Percentiles rank a stretch among this genome's conserved stretches.
Conservation (phyloP, 2,113 vertebrate genomes). For the Nibea coibor region DNA sequence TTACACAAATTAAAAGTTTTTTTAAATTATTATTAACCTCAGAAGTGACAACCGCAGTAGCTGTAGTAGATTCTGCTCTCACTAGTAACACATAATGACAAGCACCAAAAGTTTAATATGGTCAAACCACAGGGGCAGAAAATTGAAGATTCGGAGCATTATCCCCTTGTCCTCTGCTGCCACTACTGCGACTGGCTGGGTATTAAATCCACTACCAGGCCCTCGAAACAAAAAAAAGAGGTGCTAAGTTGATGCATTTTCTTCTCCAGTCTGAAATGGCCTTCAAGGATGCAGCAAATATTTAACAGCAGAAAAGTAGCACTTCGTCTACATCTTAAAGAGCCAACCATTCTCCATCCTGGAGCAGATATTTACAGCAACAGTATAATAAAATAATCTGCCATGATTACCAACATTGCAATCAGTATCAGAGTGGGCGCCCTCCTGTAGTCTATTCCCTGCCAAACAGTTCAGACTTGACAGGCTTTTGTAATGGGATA, state of each 20-base stretch:
- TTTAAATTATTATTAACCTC: no score
- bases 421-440: background rate
- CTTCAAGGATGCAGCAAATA: background rate
- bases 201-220: background rate
- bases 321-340: background rate
- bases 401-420: background rate
- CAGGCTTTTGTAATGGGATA: background rate
- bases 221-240: background rate
- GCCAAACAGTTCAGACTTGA: conserved; percentile 3
- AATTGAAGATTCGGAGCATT: background rate
- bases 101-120: background rate
- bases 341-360: background rate
- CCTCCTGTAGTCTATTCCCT: background rate
- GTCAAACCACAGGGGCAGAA: background rate
- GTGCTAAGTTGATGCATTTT: background rate
- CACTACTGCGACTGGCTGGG: background rate
- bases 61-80: no score
- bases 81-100: no score
- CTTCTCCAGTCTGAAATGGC: background rate
- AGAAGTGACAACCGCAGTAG: no score
- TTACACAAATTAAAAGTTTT: no score
- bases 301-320: background rate
- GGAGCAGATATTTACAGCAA: background rate
- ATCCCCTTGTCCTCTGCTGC: no score
- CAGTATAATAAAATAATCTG: background rate